phyloP scores from a whole-genome alignment of 1,140 invertebrate species.

The Sinella curviseta region DNA sequence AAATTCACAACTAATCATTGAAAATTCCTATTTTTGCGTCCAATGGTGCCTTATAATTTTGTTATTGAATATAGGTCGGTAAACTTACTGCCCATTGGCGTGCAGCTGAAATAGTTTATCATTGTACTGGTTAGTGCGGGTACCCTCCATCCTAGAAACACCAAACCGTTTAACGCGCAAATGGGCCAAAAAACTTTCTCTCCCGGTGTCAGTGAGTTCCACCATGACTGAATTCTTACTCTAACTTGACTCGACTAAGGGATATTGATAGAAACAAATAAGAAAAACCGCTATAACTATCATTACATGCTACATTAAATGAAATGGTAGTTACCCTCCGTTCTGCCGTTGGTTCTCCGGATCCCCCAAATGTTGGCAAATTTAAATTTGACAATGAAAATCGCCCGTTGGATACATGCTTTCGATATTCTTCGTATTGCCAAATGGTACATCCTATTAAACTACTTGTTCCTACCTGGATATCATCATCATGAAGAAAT shows the following conservation, averaged over 20 bases:
- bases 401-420: slow-evolving; percentile 58
- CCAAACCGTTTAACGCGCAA: slow-evolving; percentile 72
- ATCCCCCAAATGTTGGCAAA: slow-evolving; percentile 17
- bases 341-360: not conserved
- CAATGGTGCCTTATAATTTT: not conserved
- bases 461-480: slow-evolving; percentile 71
- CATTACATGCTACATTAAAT: not conserved
- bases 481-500: no score
- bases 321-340: not conserved
- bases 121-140: slow-evolving; percentile 71
- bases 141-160: slow-evolving; percentile 81
- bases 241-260: slow-evolving; percentile 59
- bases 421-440: slow-evolving; percentile 81
- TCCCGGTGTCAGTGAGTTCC: slow-evolving; percentile 71
- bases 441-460: slow-evolving; percentile 76
- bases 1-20: not conserved
- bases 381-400: slow-evolving; percentile 32
- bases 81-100: slow-evolving; percentile 72
- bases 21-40: no score
- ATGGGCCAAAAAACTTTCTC: slow-evolving; percentile 80
- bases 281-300: not conserved
- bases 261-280: not conserved
- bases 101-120: slow-evolving; percentile 82
- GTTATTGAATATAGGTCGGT: not conserved
- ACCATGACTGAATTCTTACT: slow-evolving; percentile 67